Evolutionary conservation across 2,113 vertebrate species (phyloP).

Genomic region (Aphyosemion australe): DNA sequence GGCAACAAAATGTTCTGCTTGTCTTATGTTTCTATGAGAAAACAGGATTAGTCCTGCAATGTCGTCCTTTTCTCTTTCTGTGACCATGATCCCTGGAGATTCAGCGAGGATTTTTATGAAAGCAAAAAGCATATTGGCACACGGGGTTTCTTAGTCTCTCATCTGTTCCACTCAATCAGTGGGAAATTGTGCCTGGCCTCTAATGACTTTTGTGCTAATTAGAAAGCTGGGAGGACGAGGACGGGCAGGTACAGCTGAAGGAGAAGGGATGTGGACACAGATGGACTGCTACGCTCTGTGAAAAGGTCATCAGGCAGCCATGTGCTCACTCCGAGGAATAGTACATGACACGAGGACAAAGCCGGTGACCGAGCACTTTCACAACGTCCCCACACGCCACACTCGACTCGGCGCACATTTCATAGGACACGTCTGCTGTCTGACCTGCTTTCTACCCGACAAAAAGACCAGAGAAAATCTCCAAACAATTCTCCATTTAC

Average conservation of each 20-base stretch:
- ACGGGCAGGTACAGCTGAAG: conserved; percentile 57
- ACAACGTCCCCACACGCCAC: conserved; percentile 43
- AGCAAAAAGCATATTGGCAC: conserved; percentile 19
- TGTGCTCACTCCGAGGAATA: conserved; percentile 60
- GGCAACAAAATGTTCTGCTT: conserved; percentile 10
- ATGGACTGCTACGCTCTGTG: conserved; percentile 40
- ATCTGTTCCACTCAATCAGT: conserved; percentile 24
- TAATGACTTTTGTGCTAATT: conserved; percentile 57
- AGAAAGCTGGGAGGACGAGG: conserved; percentile 51
- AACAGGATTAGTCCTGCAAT: conserved; percentile 42
- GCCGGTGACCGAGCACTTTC: conserved; percentile 59
- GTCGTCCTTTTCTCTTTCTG: conserved; percentile 24
- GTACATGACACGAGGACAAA: conserved; percentile 62
- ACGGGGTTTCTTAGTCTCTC: conserved; percentile 26
- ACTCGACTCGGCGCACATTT: conserved; percentile 45
- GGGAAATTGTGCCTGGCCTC: conserved; percentile 19
- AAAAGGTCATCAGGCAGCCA: conserved; percentile 64
- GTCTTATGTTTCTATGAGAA: conserved; percentile 43
- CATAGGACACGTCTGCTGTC: conserved; percentile 42
- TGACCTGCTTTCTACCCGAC: conserved; percentile 34
- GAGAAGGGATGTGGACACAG: conserved; percentile 35
- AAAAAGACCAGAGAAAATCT: conserved; percentile 10
- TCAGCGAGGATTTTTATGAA: conserved; percentile 32
- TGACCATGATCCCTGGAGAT: conserved; percentile 19
- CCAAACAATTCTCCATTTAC: neutral